Base-by-base conservation (phyloP, 1,140 invertebrate species). In the Tetramorium simillimum region DNA sequence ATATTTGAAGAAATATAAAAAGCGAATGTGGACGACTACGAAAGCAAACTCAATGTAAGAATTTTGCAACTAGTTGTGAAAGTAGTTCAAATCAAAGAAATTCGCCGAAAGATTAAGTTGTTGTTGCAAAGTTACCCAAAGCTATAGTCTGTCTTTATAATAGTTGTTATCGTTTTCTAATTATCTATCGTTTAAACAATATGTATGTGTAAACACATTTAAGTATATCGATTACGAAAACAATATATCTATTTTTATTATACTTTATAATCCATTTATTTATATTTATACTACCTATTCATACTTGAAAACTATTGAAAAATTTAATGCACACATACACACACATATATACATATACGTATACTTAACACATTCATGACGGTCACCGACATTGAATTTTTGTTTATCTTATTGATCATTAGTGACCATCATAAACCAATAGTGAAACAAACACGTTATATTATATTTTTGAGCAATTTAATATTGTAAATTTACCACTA, bases 31-130 rank as follows among this genome's bases (percentile, higher is more conserved):
- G 1, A 12, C 4, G 14, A 24, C n/a, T 24, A 46, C 21, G 51
- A 82, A 18, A 43, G 33, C 21, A 40, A 82, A 56, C 33, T 51
- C 18, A 7, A 18, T 9, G 51, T 81, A 81, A 56, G 49, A 58
- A 82, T 82, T 70, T 21, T 51, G 33, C 46, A 49, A 56, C 46
- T 28, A 58, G 67, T 82, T 60, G 21, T 16, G 14, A 82, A 70
- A 73, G 37, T 82, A 43, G 21, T 46, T 69, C 16, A 24, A 37
- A 73, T 69, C 16, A 24, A 37, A 73, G 51, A 82, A 80, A 69
- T 80, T 73, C 53, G 12, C 67, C 40, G 37, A 60, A 12, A 3
- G 4, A 43, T 40, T 18, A 12, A 16, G 33, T 49, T 65, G 43
- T 33, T 81, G 51, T 58, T 70, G 33, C 33, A 1, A 82, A 72